Evolutionary conservation across 2,113 vertebrate species (phyloP).

Genomic region (Oryzias javanicus): DNA sequence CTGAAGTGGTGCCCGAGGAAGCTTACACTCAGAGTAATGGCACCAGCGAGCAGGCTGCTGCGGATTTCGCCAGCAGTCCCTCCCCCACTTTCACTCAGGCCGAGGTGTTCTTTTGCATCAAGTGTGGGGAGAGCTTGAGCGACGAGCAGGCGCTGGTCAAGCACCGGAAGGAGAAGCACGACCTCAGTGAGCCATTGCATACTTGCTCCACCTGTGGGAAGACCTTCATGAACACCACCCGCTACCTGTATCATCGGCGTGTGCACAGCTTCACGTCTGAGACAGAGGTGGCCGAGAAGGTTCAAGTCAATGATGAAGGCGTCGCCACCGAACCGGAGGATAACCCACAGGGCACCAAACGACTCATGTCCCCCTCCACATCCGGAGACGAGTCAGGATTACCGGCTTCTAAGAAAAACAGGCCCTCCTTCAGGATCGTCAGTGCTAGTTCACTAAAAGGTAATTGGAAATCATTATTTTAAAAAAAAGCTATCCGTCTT

Average conservation of each 20-base stretch:
- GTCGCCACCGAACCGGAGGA: constrained; percentile 11
- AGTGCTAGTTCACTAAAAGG: constrained; percentile 44
- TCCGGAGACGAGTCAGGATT: constrained; percentile 31
- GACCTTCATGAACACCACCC: constrained; percentile 88
- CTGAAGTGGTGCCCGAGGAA: constrained; percentile 10
- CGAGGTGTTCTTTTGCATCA: constrained; percentile 79
- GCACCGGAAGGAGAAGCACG: constrained; percentile 80
- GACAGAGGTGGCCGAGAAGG: constrained; percentile 9
- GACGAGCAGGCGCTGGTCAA: constrained; percentile 70
- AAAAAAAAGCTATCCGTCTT: not conserved
- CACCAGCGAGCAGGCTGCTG: constrained; percentile 1
- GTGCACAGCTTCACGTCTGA: constrained; percentile 46
- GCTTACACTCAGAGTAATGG: constrained; percentile 14
- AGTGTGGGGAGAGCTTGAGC: constrained; percentile 81
- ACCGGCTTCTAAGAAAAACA: constrained; percentile 51
- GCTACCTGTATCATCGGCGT: constrained; percentile 88
- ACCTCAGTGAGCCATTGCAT: constrained; percentile 78
- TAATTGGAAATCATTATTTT: constrained; percentile 10
- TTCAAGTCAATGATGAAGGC: constrained; percentile 27
- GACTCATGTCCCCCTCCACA: constrained; percentile 32
- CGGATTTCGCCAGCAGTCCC: not conserved
- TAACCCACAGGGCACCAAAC: constrained; percentile 36
- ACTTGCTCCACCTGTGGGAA: constrained; percentile 78
- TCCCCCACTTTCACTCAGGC: constrained; percentile 31
- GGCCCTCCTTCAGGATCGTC: constrained; percentile 46